Evolutionary conservation across 2,888 invertebrate species (phyloP), one percentile per base, ranked within the genome.

Genomic region (Teinopalpus imperialis): DNA sequence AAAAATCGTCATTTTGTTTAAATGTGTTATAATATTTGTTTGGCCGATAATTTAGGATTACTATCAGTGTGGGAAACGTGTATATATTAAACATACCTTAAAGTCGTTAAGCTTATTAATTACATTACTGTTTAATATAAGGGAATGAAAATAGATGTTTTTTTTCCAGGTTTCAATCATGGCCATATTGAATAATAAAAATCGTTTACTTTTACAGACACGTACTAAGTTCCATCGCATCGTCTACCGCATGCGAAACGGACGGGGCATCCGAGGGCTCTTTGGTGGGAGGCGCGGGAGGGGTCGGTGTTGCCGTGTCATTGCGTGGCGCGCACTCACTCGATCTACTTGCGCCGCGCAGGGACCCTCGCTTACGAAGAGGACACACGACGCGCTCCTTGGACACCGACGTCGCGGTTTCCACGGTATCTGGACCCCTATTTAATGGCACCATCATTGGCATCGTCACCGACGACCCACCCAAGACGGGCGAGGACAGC

Each of bases 191-290:
- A n/a, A n/a, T n/a, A n/a, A n/a, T n/a, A n/a, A n/a, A n/a, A n/a
- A n/a, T n/a, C n/a, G n/a, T n/a, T n/a, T n/a, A n/a, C n/a, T n/a
- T 9, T 41, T 53, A 0, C 71, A 89, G 90, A 57, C 73, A 92
- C 49, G 90, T 92, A 9, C 68, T 93, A 37, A 92, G 92, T 40
- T 92, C 92, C 43, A 93, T 93, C 43, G 92, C 92, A 9, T 92
- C 92, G 30, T 92, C 92, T 49, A 90, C 90, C 46, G 91, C 91
- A 55, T 91, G 91, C 63, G 70, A 70, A 52, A 69, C 57, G 45
- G 57, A 51, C 49, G 61, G 59, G 39, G 49, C 51, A 27, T 39
- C 51, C 37, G 53, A 40, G 23, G 57, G 44, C 35, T 23, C 43
- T 43, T 20, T 37, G 27, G 48, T 7, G 12, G 21, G 50, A 31